A percentile compares a stretch with the other conserved stretches of the same genome.
Evolutionary conservation across 2,888 invertebrate genomes (phyloP).

Genomic region (Sminthurides aquaticus): DNA sequence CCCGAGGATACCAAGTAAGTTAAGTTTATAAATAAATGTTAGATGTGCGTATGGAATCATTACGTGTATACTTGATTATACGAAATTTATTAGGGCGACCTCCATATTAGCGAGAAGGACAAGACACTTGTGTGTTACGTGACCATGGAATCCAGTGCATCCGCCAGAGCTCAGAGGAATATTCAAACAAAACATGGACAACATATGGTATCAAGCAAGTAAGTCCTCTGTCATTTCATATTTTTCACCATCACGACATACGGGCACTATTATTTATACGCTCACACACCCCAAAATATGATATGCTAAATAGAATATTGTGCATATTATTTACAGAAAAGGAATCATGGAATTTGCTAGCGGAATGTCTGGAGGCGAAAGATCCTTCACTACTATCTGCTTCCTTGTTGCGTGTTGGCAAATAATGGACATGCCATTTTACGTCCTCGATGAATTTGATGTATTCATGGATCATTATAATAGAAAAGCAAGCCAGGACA

Average conservation of each 20-base stretch:
- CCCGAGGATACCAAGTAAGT: slow-evolving; percentile 6
- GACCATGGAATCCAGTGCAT: slow-evolving; percentile 7
- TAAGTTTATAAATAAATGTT: too few species aligned
- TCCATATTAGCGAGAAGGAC: slow-evolving; percentile 16
- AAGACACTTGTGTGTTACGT: slow-evolving; percentile 19
- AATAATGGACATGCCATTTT: slow-evolving; percentile 82
- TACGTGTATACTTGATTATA: too few species aligned
- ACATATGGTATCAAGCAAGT: too few species aligned
- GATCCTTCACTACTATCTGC: slow-evolving; percentile 90
- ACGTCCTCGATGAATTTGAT: slow-evolving; percentile 92
- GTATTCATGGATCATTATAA: slow-evolving; percentile 91
- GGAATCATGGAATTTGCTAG: slow-evolving; percentile 16
- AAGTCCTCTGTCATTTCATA: too few species aligned
- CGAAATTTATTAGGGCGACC: too few species aligned
- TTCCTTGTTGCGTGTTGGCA: slow-evolving; percentile 91
- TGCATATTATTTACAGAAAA: slow-evolving; percentile 13
- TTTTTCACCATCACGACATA: neutral
- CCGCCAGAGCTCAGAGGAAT: too few species aligned
- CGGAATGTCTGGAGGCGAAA: slow-evolving; percentile 83
- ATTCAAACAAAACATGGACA: too few species aligned
- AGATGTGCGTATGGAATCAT: too few species aligned
- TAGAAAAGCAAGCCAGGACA: slow-evolving; percentile 67
- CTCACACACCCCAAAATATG: neutral
- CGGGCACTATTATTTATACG: neutral
- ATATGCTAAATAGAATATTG: neutral